Evolutionary conservation across 2,797 vertebrate species (phyloP), one percentile per base, ranked within the genome.

Genomic region (Miichthys miiuy): DNA sequence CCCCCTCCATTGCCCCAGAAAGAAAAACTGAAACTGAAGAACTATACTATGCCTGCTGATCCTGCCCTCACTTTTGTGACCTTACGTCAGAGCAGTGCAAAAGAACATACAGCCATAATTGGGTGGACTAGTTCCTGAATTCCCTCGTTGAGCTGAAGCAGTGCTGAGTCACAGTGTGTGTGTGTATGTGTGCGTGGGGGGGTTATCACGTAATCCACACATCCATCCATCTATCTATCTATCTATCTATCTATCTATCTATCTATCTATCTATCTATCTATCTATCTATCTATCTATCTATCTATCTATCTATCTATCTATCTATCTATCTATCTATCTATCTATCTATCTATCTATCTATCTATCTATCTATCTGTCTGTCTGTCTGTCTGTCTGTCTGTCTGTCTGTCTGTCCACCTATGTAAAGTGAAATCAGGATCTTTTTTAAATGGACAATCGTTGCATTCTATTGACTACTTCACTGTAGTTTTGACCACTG

Each of bases 121-220:
- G 68, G 71, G 51, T 38, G 38, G 69, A 77, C 51, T 23, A 73
- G 21, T 57, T 82, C 56, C 42, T 62, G 51, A 81, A 77, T 83
- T 56, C 70, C 47, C 61, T 73, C 0, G 14, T 44, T 71, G 70
- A 79, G 42, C 52, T 21, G 51, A 55, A 46, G 69, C 54, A 71
- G 6, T 63, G 78, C 79, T 81, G 85, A 86, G 71, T 89, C 85
- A 88, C 7, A 34, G 34, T 34, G 7, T 34, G 34, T 34, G 34
- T 34, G 34, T 34, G 2, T 34, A 7, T 34, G 34, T 34, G 30
- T 34, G 30, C 7, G 30, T 6, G 34, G 50, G 9, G 42, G 27
- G 20, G 5, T 57, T 0, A 48, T 67, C 67, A 57, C 34, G 8
- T 34, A 34, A 34, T 34, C 34, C 34, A 34, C 7, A 30, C 27